phyloP scores from a whole-genome alignment of 2,888 invertebrate species.

The Bellardia bayeri region DNA sequence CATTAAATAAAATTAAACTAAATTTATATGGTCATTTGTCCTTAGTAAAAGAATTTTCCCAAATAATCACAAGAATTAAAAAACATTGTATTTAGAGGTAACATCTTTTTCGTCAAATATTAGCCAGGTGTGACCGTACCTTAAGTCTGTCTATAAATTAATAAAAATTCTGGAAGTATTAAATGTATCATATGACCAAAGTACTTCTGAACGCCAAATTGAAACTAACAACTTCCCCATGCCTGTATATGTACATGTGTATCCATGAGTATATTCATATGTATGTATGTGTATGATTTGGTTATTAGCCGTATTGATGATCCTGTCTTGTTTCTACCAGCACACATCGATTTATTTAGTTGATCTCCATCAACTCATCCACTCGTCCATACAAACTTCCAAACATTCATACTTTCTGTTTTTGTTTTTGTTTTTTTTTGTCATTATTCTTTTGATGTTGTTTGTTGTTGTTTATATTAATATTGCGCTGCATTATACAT shows the following conservation, averaged over 20 bases:
- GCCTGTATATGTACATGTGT: not conserved
- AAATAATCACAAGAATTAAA: too few relatives aligned
- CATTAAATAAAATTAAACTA: too few relatives aligned
- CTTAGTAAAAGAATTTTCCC: too few relatives aligned
- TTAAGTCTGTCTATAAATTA: too few relatives aligned
- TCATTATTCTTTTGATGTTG: conserved; percentile 34
- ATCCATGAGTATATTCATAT: not conserved
- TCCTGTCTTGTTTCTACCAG: conserved; percentile 46
- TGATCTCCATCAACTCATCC: conserved; percentile 43
- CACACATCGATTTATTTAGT: conserved; percentile 47
- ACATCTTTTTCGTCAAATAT: too few relatives aligned
- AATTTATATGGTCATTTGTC: too few relatives aligned
- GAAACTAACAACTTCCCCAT: too few relatives aligned
- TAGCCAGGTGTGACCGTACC: too few relatives aligned
- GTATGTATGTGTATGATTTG: conserved; percentile 24
- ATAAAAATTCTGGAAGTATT: too few relatives aligned
- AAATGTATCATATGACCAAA: too few relatives aligned
- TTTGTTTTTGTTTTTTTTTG: conserved; percentile 8
- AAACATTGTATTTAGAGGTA: too few relatives aligned
- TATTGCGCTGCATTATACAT: conserved; percentile 42
- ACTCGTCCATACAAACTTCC: not conserved
- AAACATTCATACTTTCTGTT: not conserved
- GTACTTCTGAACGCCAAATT: too few relatives aligned
- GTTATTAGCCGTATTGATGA: conserved; percentile 60
- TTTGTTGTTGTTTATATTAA: conserved; percentile 43